A percentile compares a stretch with the other conserved stretches of the same genome.
Conservation (phyloP, 2,888 invertebrate genomes). For the Eurytoma californica region DNA sequence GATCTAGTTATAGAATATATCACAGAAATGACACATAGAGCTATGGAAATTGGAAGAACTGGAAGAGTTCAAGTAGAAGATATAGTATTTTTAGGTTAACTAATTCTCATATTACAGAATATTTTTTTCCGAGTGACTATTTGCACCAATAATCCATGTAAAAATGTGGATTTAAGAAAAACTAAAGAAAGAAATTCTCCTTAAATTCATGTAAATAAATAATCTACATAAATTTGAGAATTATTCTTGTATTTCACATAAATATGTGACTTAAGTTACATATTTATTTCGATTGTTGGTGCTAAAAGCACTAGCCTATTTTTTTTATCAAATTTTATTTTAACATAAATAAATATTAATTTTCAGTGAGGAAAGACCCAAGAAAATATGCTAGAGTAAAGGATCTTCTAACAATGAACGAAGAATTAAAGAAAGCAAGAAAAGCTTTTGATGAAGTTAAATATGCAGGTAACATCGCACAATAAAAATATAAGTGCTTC, state of each 20-base stretch:
- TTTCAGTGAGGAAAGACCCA: conserved; percentile 92
- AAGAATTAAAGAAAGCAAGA: conserved; percentile 97
- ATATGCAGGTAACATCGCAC: conserved; percentile 87
- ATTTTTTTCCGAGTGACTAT: too few relatives aligned
- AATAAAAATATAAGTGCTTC: conserved; percentile 61
- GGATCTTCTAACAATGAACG: conserved; percentile 98
- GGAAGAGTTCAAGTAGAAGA: conserved; percentile 99
- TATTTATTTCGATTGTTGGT: too few relatives aligned
- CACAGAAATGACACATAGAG: conserved; percentile 93
- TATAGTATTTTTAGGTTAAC: conserved; percentile 84
- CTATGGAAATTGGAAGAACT: conserved; percentile 97
- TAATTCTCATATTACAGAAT: background rate
- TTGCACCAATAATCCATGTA: too few relatives aligned
- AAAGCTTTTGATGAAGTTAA: conserved; percentile 99
- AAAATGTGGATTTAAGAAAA: too few relatives aligned
- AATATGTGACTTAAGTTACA: too few relatives aligned
- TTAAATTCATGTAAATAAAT: too few relatives aligned
- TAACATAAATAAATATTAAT: background rate
- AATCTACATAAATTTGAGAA: too few relatives aligned
- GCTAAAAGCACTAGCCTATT: too few relatives aligned
- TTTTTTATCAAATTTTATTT: background rate
- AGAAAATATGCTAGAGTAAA: conserved; percentile 98
- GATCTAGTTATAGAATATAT: conserved; percentile 98
- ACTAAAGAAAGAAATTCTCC: too few relatives aligned
- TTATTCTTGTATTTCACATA: too few relatives aligned